A percentile compares a stretch with the other conserved stretches of the same genome.
Evolutionary conservation across 2,888 invertebrate genomes (phyloP).

Genomic region (Ormyrus pomaceus): DNA sequence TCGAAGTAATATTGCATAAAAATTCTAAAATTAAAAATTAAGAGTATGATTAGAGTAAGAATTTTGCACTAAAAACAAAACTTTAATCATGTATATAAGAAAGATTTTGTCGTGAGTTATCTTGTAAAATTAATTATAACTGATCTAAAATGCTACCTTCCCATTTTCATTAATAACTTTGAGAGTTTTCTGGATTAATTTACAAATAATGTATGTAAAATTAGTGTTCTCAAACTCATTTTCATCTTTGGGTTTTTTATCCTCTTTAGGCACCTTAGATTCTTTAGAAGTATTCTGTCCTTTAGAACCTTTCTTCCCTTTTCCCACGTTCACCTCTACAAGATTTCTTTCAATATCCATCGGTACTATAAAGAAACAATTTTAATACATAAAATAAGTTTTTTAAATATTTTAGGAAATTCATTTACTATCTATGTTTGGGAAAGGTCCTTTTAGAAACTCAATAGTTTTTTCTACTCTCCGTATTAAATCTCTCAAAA

Average conservation of each 20-base stretch:
- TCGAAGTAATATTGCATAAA: conserved; percentile 22
- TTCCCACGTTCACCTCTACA: not conserved
- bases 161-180: conserved; percentile 33
- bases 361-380: conserved; percentile 31
- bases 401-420: not conserved
- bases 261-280: not conserved
- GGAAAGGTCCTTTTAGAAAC: conserved; percentile 46
- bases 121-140: not conserved
- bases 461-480: conserved; percentile 13
- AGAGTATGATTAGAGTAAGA: not conserved
- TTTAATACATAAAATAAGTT: not conserved
- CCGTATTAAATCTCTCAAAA: conserved; percentile 10
- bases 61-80: not conserved
- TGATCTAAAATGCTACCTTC: conserved; percentile 9
- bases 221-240: conserved; percentile 1
- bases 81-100: not conserved
- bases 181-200: conserved; percentile 44
- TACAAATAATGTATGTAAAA: conserved; percentile 25
- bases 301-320: not conserved
- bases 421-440: conserved; percentile 38
- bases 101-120: not conserved
- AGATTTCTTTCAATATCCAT: not conserved
- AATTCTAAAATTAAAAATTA: conserved; percentile 30
- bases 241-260: not conserved
- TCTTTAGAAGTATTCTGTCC: not conserved